Evolutionary conservation across 2,888 invertebrate species (phyloP).

Genomic region (Nomada goodeniana): DNA sequence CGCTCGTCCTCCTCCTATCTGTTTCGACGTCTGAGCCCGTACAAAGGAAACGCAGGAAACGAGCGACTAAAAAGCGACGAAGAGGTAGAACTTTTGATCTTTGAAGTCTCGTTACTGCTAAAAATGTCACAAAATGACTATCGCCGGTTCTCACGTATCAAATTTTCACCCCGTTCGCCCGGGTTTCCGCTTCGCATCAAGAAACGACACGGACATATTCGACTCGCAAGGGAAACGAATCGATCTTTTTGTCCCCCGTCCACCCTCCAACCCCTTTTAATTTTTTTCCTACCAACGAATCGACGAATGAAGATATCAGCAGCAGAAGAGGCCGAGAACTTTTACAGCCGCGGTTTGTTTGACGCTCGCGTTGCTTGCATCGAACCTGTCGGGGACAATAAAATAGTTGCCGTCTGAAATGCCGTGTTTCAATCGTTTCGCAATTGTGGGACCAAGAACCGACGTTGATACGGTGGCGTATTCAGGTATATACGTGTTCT

Average conservation of each 20-base stretch:
- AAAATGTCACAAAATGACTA: conserved; percentile 19
- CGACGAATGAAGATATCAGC: conserved; percentile 38
- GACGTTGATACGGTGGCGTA: conserved; percentile 56
- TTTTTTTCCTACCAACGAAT: background rate
- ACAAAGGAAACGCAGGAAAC: conserved; percentile 22
- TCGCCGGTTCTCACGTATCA: background rate
- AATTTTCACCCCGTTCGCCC: background rate
- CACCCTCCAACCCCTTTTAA: too few species aligned
- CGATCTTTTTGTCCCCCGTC: background rate
- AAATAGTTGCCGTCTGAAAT: conserved; percentile 67
- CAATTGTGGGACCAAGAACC: conserved; percentile 68
- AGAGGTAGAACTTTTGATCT: conserved; percentile 27
- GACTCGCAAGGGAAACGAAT: conserved; percentile 16
- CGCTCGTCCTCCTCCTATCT: conserved; percentile 22
- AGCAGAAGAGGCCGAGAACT: conserved; percentile 39
- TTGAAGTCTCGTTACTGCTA: conserved; percentile 24
- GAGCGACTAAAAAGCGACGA: background rate
- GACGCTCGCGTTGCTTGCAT: conserved; percentile 57
- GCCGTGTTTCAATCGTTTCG: conserved; percentile 75
- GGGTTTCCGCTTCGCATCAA: background rate
- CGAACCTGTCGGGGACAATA: conserved; percentile 64
- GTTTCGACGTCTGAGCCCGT: conserved; percentile 40
- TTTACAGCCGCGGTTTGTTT: conserved; percentile 39
- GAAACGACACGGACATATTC: conserved; percentile 9
- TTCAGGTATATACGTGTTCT: conserved; percentile 53